phyloP scores from a whole-genome alignment of 2,113 vertebrate genomes.

The Bos javanicus region DNA sequence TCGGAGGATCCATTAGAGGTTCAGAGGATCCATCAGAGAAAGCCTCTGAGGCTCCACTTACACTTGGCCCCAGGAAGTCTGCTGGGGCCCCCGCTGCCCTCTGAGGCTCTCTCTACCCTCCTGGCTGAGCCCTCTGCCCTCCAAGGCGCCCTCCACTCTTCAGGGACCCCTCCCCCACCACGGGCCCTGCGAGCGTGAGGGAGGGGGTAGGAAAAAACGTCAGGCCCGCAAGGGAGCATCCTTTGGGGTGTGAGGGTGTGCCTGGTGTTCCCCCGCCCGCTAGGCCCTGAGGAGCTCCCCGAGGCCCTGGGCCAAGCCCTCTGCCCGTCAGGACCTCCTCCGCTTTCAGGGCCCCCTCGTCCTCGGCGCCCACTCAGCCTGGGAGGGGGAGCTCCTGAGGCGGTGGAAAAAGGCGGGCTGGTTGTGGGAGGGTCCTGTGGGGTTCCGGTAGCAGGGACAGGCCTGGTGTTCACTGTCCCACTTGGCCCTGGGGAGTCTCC shows the following conservation, averaged over 20 bases:
- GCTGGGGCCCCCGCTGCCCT: not conserved
- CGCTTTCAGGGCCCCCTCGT: not conserved
- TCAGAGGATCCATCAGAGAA: not conserved
- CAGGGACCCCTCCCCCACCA: not conserved
- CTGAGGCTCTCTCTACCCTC: not conserved
- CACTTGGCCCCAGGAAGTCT: not conserved
- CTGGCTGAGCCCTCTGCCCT: not conserved
- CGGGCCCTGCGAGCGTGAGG: not conserved
- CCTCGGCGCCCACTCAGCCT: not conserved
- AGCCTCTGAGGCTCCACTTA: not conserved
- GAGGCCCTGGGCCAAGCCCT: not conserved
- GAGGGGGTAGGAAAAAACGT: not conserved
- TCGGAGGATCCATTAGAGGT: not conserved
- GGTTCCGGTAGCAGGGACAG: not conserved
- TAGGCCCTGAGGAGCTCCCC: not conserved
- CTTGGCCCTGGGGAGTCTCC: not conserved
- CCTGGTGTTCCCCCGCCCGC: rapidly evolving
- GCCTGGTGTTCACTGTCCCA: not conserved
- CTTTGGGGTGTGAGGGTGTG: not conserved
- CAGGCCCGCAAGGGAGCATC: not conserved
- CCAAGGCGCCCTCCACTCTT: not conserved
- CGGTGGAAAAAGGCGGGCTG: not conserved
- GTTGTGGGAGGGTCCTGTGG: not conserved
- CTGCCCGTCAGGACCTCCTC: not conserved
- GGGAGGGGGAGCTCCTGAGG: not conserved